Evolutionary conservation across 2,888 invertebrate genomes (phyloP).

Genomic region (Synanthedon formicaeformis): DNA sequence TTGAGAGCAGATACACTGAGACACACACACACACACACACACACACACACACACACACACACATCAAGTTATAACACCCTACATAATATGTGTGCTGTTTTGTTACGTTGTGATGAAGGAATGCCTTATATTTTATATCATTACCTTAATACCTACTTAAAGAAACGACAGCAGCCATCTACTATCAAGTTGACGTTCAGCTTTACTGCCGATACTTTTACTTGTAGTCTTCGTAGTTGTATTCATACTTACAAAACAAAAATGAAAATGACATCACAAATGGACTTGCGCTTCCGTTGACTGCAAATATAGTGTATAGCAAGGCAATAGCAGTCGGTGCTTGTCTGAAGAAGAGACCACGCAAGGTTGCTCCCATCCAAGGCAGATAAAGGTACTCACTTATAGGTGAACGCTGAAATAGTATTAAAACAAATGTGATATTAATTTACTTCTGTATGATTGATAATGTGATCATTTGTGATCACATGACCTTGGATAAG

Average conservation of each 20-base stretch:
- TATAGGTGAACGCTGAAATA: constrained; percentile 38
- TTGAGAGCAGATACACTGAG: too few species aligned
- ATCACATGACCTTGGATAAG: too few species aligned
- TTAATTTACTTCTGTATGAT: too few species aligned
- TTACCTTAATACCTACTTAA: too few species aligned
- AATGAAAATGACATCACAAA: constrained; percentile 40
- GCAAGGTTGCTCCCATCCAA: constrained; percentile 48
- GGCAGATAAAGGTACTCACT: constrained; percentile 55
- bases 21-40: too few species aligned
- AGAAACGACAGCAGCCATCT: background rate
- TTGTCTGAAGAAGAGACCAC: constrained; percentile 45
- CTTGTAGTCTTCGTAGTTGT: background rate
- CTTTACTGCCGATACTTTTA: background rate
- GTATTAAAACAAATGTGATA: too few species aligned
- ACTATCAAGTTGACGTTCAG: background rate
- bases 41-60: too few species aligned
- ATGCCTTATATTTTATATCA: too few species aligned
- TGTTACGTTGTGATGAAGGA: too few species aligned
- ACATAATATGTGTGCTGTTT: too few species aligned
- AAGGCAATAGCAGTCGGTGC: constrained; percentile 48
- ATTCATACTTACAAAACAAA: constrained; percentile 38
- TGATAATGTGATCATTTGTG: too few species aligned
- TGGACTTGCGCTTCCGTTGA: constrained; percentile 38
- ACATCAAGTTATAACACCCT: too few species aligned
- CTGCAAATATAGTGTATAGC: constrained; percentile 45